Evolutionary conservation across 1,140 invertebrate genomes (phyloP).

Genomic region (Eubasilissa regina): DNA sequence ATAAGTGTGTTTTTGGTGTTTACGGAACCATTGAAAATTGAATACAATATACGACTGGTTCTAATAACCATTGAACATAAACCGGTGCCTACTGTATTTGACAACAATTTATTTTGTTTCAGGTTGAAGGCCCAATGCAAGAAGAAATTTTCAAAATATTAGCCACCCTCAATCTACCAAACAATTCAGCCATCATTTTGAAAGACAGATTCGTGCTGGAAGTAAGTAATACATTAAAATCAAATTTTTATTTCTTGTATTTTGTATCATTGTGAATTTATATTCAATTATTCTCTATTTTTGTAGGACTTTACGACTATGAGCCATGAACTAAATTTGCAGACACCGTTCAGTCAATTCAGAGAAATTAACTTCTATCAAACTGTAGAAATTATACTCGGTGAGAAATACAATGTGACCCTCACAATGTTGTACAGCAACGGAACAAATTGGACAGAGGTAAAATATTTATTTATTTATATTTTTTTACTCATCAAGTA

Average conservation of each 20-base stretch:
- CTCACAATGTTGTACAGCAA: constrained; percentile 72
- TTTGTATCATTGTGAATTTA: background rate
- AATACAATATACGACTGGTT: too few species aligned
- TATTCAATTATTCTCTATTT: background rate
- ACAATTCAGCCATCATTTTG: constrained; percentile 65
- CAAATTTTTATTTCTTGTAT: background rate
- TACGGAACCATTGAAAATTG: too few species aligned
- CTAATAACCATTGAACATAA: too few species aligned
- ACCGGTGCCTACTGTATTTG: too few species aligned
- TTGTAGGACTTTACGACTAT: constrained; percentile 77
- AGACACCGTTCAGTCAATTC: constrained; percentile 75
- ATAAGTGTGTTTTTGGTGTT: too few species aligned
- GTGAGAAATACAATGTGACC: constrained; percentile 73
- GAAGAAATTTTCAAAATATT: constrained; percentile 68
- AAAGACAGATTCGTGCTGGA: constrained; percentile 68
- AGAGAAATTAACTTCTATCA: constrained; percentile 76
- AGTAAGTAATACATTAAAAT: constrained; percentile 59
- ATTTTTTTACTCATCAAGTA: too few species aligned
- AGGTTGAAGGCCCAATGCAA: constrained; percentile 66
- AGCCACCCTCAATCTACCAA: constrained; percentile 66
- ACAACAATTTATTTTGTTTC: constrained; percentile 55
- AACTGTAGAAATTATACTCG: constrained; percentile 74
- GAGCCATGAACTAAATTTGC: constrained; percentile 77
- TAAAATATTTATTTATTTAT: constrained; percentile 59
- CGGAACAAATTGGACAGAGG: constrained; percentile 72